These are phyloP conservation scores for Caenorhabditis sp. DNA, from an alignment of 2,888 invertebrate genomes.

Conservation along the genomic window DNA sequence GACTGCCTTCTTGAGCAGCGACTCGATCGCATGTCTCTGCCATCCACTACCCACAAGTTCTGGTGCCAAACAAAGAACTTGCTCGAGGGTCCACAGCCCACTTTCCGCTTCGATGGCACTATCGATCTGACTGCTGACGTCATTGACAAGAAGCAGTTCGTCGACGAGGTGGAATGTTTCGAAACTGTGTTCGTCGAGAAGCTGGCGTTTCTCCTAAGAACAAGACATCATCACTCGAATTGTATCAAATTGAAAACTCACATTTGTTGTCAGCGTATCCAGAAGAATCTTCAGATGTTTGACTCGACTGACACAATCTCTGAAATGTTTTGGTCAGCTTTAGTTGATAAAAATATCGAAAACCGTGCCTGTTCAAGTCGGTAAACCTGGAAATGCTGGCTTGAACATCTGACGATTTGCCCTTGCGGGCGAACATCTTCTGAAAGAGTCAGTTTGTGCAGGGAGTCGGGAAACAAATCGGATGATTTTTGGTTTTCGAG, in stretches of 20 bases:
- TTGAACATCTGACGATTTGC: slow-evolving; percentile 78
- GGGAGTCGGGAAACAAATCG: not conserved
- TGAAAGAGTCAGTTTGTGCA: not conserved
- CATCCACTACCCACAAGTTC: slow-evolving; percentile 82
- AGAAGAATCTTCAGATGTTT: slow-evolving; percentile 74
- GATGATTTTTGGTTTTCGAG: slow-evolving; percentile 23
- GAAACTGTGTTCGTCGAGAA: slow-evolving; percentile 81
- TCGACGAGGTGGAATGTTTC: slow-evolving; percentile 82
- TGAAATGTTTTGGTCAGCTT: slow-evolving; percentile 5
- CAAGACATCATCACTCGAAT: not conserved
- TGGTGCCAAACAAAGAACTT: slow-evolving; percentile 80
- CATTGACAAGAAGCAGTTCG: slow-evolving; percentile 77
- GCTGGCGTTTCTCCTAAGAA: slow-evolving; percentile 80
- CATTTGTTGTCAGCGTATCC: slow-evolving; percentile 73
- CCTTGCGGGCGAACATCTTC: slow-evolving; percentile 74
- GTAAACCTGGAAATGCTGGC: slow-evolving; percentile 76
- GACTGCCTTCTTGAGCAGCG: slow-evolving; percentile 80
- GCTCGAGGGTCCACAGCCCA: slow-evolving; percentile 81
- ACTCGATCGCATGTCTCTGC: slow-evolving; percentile 82
- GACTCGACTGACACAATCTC: slow-evolving; percentile 73
- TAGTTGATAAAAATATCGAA: not conserved
- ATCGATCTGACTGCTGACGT: slow-evolving; percentile 74
- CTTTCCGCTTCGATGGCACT: slow-evolving; percentile 79
- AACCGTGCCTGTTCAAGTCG: slow-evolving; percentile 71
- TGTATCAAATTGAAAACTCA: slow-evolving; percentile 34